These are phyloP conservation scores for Melanargia galathea DNA, from an alignment of 2,888 invertebrate genomes.

Conservation along the genomic window DNA sequence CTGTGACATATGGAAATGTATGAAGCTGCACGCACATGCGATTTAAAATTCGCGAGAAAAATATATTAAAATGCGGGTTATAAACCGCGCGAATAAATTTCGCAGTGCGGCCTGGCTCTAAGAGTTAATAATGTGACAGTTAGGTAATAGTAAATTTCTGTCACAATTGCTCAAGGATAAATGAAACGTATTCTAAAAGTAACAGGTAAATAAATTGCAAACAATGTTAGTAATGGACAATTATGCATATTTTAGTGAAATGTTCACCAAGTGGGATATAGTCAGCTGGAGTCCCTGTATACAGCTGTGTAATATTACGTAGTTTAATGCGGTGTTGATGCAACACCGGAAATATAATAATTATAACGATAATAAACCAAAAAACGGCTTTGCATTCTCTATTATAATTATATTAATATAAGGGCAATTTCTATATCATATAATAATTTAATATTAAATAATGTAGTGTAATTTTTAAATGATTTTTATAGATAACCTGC, in stretches of 20 bases:
- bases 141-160: slow-evolving; percentile 1
- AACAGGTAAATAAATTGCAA: slow-evolving; percentile 5
- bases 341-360: slow-evolving; percentile 49
- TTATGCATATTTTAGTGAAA: slow-evolving; percentile 16
- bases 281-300: slow-evolving; percentile 22
- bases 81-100: too few relatives aligned
- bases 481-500: slow-evolving; percentile 37
- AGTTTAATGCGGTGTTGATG: slow-evolving; percentile 61
- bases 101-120: too few relatives aligned
- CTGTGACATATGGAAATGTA: too few relatives aligned
- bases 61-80: too few relatives aligned
- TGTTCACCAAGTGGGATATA: slow-evolving; percentile 13
- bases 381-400: slow-evolving; percentile 76
- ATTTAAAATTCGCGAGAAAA: too few relatives aligned
- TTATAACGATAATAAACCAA: slow-evolving; percentile 69
- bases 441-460: slow-evolving; percentile 59
- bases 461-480: slow-evolving; percentile 60
- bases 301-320: slow-evolving; percentile 45
- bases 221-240: slow-evolving; percentile 5
- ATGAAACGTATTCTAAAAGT: slow-evolving; percentile 10
- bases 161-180: neutral
- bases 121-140: neutral
- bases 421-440: slow-evolving; percentile 75
- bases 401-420: slow-evolving; percentile 53
- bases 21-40: too few relatives aligned